Percentiles rank a stretch among this genome's conserved stretches.
Conservation (phyloP, 2,888 invertebrate species). For the Cactoblastis cactorum region DNA sequence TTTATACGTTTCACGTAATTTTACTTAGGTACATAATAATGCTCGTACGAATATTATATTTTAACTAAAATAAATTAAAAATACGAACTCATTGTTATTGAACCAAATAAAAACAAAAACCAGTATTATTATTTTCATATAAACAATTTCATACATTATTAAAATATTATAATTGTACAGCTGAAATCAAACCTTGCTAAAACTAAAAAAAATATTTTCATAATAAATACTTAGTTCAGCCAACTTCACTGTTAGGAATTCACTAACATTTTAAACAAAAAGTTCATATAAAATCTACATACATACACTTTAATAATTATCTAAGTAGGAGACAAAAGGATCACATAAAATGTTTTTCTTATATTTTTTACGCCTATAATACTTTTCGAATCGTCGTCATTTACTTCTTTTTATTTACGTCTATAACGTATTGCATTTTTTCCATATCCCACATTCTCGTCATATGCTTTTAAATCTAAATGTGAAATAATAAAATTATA, state of each 20-base stretch:
- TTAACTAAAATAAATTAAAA: background rate
- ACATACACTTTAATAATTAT: constrained; percentile 12
- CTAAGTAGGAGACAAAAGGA: constrained; percentile 57
- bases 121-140: background rate
- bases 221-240: too few relatives aligned
- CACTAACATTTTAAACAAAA: background rate
- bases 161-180: background rate
- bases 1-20: constrained; percentile 19
- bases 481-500: too few relatives aligned
- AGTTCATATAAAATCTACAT: constrained; percentile 11
- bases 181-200: background rate
- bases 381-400: too few relatives aligned
- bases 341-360: constrained; percentile 11
- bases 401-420: too few relatives aligned
- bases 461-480: too few relatives aligned
- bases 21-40: constrained; percentile 14
- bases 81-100: background rate
- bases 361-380: constrained; percentile 1
- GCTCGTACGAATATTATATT: background rate
- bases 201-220: background rate
- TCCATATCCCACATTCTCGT: background rate
- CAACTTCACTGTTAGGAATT: too few relatives aligned
- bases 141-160: too few relatives aligned
- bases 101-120: background rate
- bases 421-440: constrained; percentile 10